Base-by-base conservation (phyloP, 1,140 invertebrate species). In the Asobara japonica region DNA sequence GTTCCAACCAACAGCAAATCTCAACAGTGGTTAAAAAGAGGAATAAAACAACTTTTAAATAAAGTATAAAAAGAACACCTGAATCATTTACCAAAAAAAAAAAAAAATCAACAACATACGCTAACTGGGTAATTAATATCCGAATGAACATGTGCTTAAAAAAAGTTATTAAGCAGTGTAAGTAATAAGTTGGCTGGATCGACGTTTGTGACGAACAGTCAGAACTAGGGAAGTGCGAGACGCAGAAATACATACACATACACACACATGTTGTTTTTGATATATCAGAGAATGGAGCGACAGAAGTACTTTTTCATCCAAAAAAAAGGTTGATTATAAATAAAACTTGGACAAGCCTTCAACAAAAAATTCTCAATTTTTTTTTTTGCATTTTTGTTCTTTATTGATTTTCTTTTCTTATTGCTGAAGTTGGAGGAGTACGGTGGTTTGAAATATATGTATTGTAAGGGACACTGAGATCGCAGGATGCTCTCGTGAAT, bases 301-400 rank as follows among this genome's bases (percentile, higher is more conserved):
- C 29, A 80, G 22, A 62, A 62, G 18, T 13, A 62, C n/a, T 62
- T 75, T 86, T 83, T 83, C 82, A 81, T 83, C 80, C 71, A 79
- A 79, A 82, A 60, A 56, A 56, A 62, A 76, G 82, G 81, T 85
- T 86, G 81, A 85, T 84, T 82, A 80, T 82, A 78, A 74, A 86
- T 83, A 85, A 84, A 84, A 80, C 79, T 81, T 85, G 75, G 75
- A 83, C 78, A 84, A 85, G 83, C 81, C 82, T 86, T 86, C 78
- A 84, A 78, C 81, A 56, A 56, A 27, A 0, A 56, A 51, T 81
- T 74, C 75, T 80, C 76, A 72, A 82, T 78, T 80, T 82, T 84
- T 82, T 82, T 80, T 79, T 71, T 78, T 80, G 79, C 79, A 74
- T 72, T 78, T 77, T 75, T 41, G 18, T 33, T 70, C 65, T 56